A percentile compares a stretch with the other conserved stretches of the same genome.
These are phyloP conservation scores for Silurus glanis DNA, from an alignment of 2,113 vertebrate species.

Conservation along the genomic window DNA sequence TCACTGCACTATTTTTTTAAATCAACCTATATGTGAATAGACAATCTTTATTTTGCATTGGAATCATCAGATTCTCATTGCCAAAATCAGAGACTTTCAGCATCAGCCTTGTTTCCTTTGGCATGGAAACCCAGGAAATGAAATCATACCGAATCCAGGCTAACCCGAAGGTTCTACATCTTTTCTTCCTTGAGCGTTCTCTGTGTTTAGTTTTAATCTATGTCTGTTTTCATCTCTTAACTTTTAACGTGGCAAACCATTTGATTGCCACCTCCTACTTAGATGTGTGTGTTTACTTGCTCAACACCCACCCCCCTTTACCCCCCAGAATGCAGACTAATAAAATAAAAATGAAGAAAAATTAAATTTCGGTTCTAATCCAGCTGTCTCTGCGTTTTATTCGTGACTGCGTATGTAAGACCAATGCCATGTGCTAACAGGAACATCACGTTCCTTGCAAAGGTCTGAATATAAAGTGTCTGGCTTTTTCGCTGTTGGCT, in stretches of 20 bases:
- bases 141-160: conserved; percentile 8
- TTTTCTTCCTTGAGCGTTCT: background rate
- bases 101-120: background rate
- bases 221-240: background rate
- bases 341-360: conserved; percentile 10
- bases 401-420: conserved; percentile 36
- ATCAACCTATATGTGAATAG: background rate
- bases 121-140: conserved; percentile 3
- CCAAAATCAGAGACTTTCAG: conserved; percentile 18
- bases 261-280: background rate
- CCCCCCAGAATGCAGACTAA: background rate
- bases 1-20: no score
- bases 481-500: conserved; percentile 45
- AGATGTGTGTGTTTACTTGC: background rate
- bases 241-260: background rate
- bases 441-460: conserved; percentile 29
- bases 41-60: background rate
- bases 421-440: conserved; percentile 38
- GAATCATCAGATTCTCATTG: background rate
- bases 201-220: background rate
- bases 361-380: conserved; percentile 1
- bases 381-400: conserved; percentile 34
- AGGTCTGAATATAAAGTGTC: conserved; percentile 38
- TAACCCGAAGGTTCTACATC: background rate
- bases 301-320: background rate